Percentiles rank a stretch among this genome's conserved stretches.
These are phyloP conservation scores for Dinoponera quadriceps DNA, from an alignment of 1,140 invertebrate species.

Conservation along the genomic window DNA sequence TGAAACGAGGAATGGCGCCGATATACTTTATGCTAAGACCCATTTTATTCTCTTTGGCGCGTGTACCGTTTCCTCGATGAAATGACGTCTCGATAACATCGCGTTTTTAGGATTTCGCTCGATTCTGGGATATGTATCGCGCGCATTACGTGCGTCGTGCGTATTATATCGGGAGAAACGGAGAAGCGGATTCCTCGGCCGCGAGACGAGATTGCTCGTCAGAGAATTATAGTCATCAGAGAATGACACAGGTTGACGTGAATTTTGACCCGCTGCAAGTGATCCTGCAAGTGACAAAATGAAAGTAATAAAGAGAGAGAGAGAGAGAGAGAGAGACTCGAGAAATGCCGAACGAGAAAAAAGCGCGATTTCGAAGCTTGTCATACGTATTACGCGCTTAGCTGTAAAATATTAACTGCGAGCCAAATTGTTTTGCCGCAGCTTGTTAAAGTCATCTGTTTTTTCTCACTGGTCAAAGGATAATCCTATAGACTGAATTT, in stretches of 20 bases:
- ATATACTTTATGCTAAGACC: conserved; percentile 58
- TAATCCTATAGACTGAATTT: conserved; percentile 19
- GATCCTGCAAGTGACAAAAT: too few species aligned
- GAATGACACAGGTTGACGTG: too few species aligned
- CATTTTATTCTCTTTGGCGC: conserved; percentile 38
- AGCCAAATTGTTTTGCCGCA: conserved; percentile 27
- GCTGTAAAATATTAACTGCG: neutral
- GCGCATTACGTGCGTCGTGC: neutral
- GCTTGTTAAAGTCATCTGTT: conserved; percentile 10
- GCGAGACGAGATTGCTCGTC: neutral
- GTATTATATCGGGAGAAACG: neutral
- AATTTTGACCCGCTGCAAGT: too few species aligned
- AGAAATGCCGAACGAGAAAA: neutral
- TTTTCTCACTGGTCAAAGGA: conserved; percentile 22
- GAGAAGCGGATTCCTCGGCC: neutral
- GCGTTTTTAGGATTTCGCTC: conserved; percentile 3
- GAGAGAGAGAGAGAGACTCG: too few species aligned
- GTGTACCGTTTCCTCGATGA: conserved; percentile 20
- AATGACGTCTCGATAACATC: conserved; percentile 4
- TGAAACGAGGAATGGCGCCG: conserved; percentile 56
- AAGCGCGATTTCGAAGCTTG: conserved; percentile 1
- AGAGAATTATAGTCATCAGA: too few species aligned
- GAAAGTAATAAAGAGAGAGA: too few species aligned
- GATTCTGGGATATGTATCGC: neutral
- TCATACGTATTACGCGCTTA: neutral